Conservation (phyloP, 2,113 vertebrate species). For the Colinus virginianus region DNA sequence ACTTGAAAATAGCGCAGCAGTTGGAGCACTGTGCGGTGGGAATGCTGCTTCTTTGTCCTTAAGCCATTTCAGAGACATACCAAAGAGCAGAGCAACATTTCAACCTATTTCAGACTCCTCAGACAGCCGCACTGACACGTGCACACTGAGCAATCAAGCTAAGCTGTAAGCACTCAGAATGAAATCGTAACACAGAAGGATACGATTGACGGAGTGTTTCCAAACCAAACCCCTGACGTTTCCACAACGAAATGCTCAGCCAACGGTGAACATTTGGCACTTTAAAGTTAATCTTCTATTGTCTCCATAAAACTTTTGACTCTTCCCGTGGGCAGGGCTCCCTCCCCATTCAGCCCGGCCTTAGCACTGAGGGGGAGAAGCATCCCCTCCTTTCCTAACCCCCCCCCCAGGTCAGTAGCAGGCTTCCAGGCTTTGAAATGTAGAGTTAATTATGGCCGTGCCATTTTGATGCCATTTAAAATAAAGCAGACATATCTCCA, state of each 20-base stretch:
- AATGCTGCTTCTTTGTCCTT: not conserved
- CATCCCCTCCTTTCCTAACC: not conserved
- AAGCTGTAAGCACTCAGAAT: not conserved
- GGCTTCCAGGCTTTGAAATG: not conserved
- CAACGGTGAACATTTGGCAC: not conserved
- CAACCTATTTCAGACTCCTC: not conserved
- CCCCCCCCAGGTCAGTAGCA: not conserved
- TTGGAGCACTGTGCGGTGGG: not conserved
- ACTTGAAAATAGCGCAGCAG: not conserved
- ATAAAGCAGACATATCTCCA: not conserved
- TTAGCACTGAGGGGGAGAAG: not conserved
- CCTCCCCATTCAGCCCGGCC: not conserved
- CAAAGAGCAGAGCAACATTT: not conserved
- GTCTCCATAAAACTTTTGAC: not conserved
- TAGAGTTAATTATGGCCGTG: not conserved
- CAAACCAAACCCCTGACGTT: not conserved
- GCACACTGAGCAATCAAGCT: fast-evolving
- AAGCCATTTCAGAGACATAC: not conserved
- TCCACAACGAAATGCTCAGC: not conserved
- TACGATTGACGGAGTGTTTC: fast-evolving
- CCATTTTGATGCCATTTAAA: not conserved
- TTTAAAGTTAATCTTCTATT: not conserved
- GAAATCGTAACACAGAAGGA: not conserved
- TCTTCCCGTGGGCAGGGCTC: not conserved
- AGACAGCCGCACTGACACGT: not conserved